Conservation (phyloP, 2,113 vertebrate species). For the Phasianus colchicus region DNA sequence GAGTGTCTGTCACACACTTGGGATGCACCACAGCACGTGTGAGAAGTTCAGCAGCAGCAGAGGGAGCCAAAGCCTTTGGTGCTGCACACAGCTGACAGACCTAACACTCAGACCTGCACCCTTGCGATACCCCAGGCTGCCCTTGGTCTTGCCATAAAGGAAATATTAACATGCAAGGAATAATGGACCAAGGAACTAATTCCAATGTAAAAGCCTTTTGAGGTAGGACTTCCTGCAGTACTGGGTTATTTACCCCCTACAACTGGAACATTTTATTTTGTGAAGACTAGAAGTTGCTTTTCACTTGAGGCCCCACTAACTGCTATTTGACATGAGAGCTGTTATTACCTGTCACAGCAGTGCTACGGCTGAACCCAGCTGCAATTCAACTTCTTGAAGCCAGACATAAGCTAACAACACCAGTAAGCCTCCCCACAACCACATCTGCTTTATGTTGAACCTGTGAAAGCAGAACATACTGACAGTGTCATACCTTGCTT, state of each 20-base stretch:
- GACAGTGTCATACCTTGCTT: neutral
- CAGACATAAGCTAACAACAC: neutral
- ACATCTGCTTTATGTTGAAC: fast-evolving
- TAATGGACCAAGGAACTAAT: neutral
- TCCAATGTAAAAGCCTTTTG: neutral
- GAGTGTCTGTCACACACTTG: neutral
- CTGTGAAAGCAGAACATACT: neutral
- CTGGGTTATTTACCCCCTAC: neutral
- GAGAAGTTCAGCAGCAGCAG: neutral
- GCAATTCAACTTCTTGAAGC: neutral
- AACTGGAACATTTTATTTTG: neutral
- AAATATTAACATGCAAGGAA: neutral
- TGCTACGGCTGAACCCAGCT: neutral
- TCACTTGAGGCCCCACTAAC: neutral
- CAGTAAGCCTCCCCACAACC: neutral
- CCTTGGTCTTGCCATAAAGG: neutral
- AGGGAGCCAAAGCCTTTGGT: neutral
- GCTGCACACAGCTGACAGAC: neutral
- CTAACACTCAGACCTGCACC: neutral
- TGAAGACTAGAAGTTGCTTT: neutral
- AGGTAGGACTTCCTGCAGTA: neutral
- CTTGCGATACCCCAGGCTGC: neutral
- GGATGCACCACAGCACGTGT: fast-evolving
- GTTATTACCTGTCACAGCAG: neutral
- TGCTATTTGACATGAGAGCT: neutral